Percentiles rank a stretch among this genome's conserved stretches.
Conservation (phyloP, 2,888 invertebrate species). For the Mongoloraphidia duomilia region DNA sequence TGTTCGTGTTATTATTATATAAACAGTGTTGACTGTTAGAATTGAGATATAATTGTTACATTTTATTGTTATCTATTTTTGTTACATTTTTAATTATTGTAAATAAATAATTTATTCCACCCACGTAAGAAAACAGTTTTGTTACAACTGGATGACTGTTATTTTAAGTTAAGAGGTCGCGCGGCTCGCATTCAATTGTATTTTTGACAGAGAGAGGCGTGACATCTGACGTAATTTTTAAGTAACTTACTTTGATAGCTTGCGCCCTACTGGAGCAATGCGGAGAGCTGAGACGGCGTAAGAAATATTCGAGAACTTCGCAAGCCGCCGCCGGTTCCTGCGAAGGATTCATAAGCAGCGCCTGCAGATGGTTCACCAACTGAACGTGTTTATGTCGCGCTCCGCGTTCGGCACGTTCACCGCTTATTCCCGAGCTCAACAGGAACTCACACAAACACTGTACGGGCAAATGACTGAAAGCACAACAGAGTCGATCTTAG, state of each 20-base stretch:
- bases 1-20: no score
- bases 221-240: slow-evolving; percentile 21
- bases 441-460: slow-evolving; percentile 95
- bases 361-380: slow-evolving; percentile 43
- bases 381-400: slow-evolving; percentile 52
- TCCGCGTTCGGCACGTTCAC: slow-evolving; percentile 19
- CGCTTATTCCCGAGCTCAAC: slow-evolving; percentile 41
- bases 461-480: slow-evolving; percentile 75
- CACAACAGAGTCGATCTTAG: no score
- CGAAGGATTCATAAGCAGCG: slow-evolving; percentile 37
- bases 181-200: no score
- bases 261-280: slow-evolving; percentile 63
- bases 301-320: slow-evolving; percentile 81
- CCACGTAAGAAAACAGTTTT: no score
- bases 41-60: no score
- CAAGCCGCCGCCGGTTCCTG: slow-evolving; percentile 44
- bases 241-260: slow-evolving; percentile 46
- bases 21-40: no score
- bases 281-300: slow-evolving; percentile 68
- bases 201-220: no score
- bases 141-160: no score
- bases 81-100: no score
- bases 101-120: no score
- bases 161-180: no score
- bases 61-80: no score